A percentile compares a stretch with the other conserved stretches of the same genome.
These are phyloP conservation scores for Lagorchestes hirsutus DNA, from an alignment of 2,797 vertebrate genomes.

Conservation along the genomic window DNA sequence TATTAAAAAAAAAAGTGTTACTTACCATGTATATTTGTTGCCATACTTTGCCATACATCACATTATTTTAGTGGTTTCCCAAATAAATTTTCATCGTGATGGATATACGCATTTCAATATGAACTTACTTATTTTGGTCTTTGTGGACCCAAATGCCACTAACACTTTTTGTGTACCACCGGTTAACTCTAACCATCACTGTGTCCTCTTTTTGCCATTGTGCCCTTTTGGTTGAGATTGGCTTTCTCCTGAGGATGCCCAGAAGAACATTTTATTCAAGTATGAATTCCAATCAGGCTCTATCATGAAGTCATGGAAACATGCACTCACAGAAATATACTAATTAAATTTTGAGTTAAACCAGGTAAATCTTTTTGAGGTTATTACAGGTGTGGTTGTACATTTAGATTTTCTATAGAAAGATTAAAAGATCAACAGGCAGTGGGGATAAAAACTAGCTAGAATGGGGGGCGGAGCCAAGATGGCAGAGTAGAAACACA, in stretches of 20 bases:
- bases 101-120: neutral
- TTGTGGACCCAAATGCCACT: slow-evolving; percentile 26
- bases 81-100: neutral
- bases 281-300: slow-evolving; percentile 6
- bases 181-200: neutral
- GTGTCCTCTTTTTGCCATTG: slow-evolving; percentile 14
- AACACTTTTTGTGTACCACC: neutral
- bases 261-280: slow-evolving; percentile 32
- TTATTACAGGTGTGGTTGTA: neutral
- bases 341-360: neutral
- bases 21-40: neutral
- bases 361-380: neutral
- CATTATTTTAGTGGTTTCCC: neutral
- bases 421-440: slow-evolving; percentile 8
- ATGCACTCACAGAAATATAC: neutral
- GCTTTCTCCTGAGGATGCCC: slow-evolving; percentile 26
- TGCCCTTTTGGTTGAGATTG: slow-evolving; percentile 6
- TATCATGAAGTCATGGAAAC: slow-evolving; percentile 13
- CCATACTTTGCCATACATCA: neutral
- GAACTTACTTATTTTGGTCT: neutral
- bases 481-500: too few species aligned
- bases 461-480: too few species aligned
- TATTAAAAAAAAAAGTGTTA: slow-evolving; percentile 11
- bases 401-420: slow-evolving; percentile 8
- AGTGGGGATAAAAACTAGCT: neutral